Percentiles rank a stretch among this genome's conserved stretches.
phyloP scores from a whole-genome alignment of 2,113 vertebrate species.

The Pycnonotus jocosus region DNA sequence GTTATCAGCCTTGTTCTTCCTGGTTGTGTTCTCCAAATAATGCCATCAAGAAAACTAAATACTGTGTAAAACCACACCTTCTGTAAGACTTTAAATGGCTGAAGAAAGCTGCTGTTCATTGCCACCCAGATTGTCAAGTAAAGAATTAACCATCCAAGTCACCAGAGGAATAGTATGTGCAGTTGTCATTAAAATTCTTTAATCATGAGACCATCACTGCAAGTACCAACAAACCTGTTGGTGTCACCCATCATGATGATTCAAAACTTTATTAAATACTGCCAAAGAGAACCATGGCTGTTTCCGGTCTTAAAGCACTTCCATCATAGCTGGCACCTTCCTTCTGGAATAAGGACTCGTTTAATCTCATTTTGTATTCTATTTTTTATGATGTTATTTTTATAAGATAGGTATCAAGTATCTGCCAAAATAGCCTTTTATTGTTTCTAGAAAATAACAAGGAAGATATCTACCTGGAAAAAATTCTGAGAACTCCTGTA shows the following conservation, averaged over 20 bases:
- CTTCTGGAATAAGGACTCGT: not conserved
- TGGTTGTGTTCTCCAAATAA: not conserved
- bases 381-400: not conserved
- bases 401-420: not conserved
- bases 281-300: not conserved
- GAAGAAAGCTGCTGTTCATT: not conserved
- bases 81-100: not conserved
- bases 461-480: not conserved
- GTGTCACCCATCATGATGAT: not conserved
- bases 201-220: not conserved
- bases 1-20: not conserved
- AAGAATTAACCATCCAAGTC: not conserved
- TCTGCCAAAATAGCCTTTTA: not conserved
- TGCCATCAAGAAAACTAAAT: fast-evolving
- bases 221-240: not conserved
- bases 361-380: not conserved
- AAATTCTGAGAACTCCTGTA: not conserved
- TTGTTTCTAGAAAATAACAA: not conserved
- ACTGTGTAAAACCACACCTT: not conserved
- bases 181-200: not conserved
- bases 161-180: not conserved
- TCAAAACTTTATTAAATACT: not conserved
- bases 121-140: not conserved
- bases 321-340: not conserved
- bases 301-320: not conserved